Evolutionary conservation across 1,140 invertebrate species (phyloP), one percentile per base, ranked within the genome.

Genomic region (Asobara japonica): DNA sequence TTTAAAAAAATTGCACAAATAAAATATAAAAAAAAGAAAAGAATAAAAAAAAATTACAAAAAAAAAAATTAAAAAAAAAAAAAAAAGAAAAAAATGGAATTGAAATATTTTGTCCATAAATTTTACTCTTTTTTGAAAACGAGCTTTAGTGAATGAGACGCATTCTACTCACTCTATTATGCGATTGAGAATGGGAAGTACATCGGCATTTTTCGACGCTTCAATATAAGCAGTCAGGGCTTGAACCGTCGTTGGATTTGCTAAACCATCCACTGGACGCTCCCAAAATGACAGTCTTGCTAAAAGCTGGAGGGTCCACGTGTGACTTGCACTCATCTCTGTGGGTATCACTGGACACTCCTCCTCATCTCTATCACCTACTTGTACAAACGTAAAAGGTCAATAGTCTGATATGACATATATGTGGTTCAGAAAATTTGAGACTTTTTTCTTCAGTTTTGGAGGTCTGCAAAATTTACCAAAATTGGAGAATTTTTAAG

Each of bases 191-290:
- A 87, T 85, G 27, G 69, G 65, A 2, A 75, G 74, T 10, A 80
- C 83, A 69, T 74, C 76, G 10, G 20, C 22, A 64, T 81, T 80
- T 70, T 85, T 83, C 0, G 82, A 51, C 2, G 56, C 69, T 67
- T 65, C 80, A n/a, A 87, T 84, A n/a, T 86, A 87, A 36, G 74
- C 72, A 8, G 77, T 69, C 30, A 87, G 65, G 0, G 84, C 76
- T 73, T 77, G 61, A n/a, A 87, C 86, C 1, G 74, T 82, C 13
- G 73, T 71, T 13, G 84, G 76, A 70, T 87, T 80, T 0, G 82
- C 80, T 10, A 87, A 64, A 70, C 72, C 78, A 2, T 86, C 79
- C 8, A 87, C 77, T 1, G 82, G 82, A 22, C 76, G 73, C 10
- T 75, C 62, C 2, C 71, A 80, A 41, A 80, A 62, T 73, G 78